A percentile compares a stretch with the other conserved stretches of the same genome.
phyloP scores from a whole-genome alignment of 2,797 vertebrate species.

The Labroides dimidiatus region DNA sequence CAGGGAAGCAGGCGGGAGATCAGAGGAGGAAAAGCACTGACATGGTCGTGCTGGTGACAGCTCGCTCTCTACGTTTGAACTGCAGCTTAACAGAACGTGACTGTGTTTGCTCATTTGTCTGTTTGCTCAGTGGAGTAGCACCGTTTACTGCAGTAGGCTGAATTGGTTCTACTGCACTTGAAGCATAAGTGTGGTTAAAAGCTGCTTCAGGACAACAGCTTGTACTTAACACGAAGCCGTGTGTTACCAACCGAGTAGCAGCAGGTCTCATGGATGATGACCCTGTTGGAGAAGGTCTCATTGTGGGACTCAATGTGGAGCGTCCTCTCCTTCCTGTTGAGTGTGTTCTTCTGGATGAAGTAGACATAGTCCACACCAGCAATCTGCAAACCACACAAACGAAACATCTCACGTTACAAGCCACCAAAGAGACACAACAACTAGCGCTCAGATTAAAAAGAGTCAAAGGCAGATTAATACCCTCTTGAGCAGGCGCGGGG shows the following conservation, averaged over 20 bases:
- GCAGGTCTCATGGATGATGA: conserved; percentile 95
- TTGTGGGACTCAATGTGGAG: conserved; percentile 97
- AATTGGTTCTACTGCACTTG: neutral
- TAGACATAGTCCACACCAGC: conserved; percentile 97
- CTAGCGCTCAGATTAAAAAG: neutral
- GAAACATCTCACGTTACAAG: conserved; percentile 4
- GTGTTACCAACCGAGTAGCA: conserved; percentile 92
- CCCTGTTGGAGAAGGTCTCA: conserved; percentile 95
- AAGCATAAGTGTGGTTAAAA: neutral
- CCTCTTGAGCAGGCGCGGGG: conserved; percentile 94
- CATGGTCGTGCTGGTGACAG: conserved; percentile 16
- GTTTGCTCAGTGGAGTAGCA: neutral
- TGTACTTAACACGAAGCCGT: neutral
- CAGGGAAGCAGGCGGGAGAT: conserved; percentile 27
- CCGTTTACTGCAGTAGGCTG: neutral
- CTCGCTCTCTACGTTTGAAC: conserved; percentile 12
- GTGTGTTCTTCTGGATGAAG: conserved; percentile 95
- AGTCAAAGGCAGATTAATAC: conserved; percentile 69
- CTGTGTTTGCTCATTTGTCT: neutral
- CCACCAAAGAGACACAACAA: neutral
- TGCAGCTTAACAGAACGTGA: conserved; percentile 9
- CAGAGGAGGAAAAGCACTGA: conserved; percentile 24
- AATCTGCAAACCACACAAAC: conserved; percentile 83
- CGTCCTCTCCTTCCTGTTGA: conserved; percentile 93
- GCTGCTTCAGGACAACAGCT: neutral